Base-by-base conservation (phyloP, 2,797 vertebrate genomes). In the Ciconia nigra region DNA sequence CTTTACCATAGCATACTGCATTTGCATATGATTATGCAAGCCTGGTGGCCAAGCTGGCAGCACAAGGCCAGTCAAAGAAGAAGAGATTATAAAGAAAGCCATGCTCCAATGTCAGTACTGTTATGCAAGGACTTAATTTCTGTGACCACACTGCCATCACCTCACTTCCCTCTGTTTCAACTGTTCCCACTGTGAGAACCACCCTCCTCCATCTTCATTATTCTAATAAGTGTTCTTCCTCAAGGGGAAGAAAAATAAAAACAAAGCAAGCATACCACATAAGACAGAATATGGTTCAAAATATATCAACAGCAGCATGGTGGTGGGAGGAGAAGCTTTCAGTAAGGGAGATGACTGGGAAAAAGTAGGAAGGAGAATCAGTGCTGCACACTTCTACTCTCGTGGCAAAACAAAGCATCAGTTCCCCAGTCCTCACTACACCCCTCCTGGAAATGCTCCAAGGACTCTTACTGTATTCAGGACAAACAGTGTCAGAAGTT, bases 181-280 rank as follows among this genome's bases (percentile, higher is more conserved):
- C 19, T 39, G 37, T 39, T 39, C 37, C 37, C 52, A 81, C 39
- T 42, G 20, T 16, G 58, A 97, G 18, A 95, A 89, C 57, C 67
- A 65, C 25, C 13, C 91, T 87, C 28, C 41, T 71, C 41, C 10
- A 20, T 21, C 46, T 81, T 65, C 42, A 41, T 28, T 49, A 86
- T 26, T 33, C 35, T 62, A 83, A 57, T 11, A 78, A 92, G 46
- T 0, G 0, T 22, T 69, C 25, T 35, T 49, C 29, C 58, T 61
- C n/a, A 13, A 51, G 14, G 4, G 5, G 24, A 8, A 26, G 5
- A 31, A 7, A 71, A 37, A 19, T 39, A 44, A 7, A 3, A 54
- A n/a, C 6, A 31, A 57, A 81, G 16, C 28, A 63, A 59, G 28
- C 19, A 51, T 19, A 73, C 9, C 26, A 14, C 0, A 0, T 25